Conservation (phyloP, 64 coral and sea anemone species). For the Montipora foliosa region DNA sequence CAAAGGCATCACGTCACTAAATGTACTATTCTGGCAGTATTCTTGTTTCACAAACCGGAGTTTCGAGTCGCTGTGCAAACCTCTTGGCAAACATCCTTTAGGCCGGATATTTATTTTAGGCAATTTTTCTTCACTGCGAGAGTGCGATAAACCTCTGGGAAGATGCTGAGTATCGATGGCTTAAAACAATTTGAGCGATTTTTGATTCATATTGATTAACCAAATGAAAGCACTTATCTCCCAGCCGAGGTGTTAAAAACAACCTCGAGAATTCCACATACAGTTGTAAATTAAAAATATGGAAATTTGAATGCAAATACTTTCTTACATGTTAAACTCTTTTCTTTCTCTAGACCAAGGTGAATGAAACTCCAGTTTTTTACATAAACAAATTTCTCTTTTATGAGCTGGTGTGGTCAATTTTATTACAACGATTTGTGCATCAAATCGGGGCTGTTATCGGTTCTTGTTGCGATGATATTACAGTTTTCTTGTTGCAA, state of each 20-base stretch:
- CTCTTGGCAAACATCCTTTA: conserved; percentile 16
- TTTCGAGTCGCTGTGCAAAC: background rate
- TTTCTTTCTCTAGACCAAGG: background rate
- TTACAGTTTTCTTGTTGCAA: background rate
- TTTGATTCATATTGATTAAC: background rate
- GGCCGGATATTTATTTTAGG: conserved; percentile 1
- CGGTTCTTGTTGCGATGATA: background rate
- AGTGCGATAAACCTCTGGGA: too few relatives aligned
- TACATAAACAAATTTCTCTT: background rate
- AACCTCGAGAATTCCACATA: background rate
- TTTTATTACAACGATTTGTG: background rate
- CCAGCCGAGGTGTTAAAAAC: background rate
- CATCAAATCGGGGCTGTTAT: background rate
- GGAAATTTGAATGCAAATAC: background rate
- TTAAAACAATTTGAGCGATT: background rate
- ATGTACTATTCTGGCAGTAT: too few relatives aligned
- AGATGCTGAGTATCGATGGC: too few relatives aligned
- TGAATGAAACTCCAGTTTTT: background rate
- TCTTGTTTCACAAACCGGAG: too few relatives aligned
- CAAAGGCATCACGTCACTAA: too few relatives aligned
- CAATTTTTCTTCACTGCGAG: too few relatives aligned
- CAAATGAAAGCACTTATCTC: background rate
- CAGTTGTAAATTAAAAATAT: background rate
- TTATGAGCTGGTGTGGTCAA: background rate
- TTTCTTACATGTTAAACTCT: background rate